phyloP scores from a whole-genome alignment of 1,140 invertebrate species.

The Diuraphis noxia region DNA sequence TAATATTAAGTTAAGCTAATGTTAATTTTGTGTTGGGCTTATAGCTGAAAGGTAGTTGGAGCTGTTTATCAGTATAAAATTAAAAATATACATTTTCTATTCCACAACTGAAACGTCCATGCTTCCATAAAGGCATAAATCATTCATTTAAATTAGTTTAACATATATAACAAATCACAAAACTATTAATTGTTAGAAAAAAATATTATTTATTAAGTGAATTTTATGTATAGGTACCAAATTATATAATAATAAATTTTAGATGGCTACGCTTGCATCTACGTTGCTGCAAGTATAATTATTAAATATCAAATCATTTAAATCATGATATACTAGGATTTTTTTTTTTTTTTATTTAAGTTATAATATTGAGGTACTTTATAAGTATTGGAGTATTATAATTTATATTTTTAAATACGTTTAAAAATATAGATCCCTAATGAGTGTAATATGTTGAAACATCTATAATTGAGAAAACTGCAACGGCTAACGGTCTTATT shows the following conservation, averaged over 20 bases:
- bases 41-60: not conserved
- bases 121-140: not conserved
- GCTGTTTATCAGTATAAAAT: not conserved
- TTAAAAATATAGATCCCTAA: not conserved
- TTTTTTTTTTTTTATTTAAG: not conserved
- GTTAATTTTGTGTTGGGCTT: not conserved
- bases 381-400: not conserved
- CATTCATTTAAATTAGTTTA: not conserved
- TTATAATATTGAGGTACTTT: not conserved
- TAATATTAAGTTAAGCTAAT: not conserved
- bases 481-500: not conserved
- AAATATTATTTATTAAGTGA: not conserved
- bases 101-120: not conserved
- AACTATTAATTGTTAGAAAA: not conserved
- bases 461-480: not conserved
- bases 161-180: not conserved
- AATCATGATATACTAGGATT: not conserved
- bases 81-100: not conserved
- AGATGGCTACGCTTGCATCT: no score
- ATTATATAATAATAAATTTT: no score
- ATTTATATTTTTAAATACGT: not conserved
- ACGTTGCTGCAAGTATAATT: not conserved
- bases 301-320: no score
- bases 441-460: constrained; percentile 5
- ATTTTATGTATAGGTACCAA: not conserved